phyloP scores from a whole-genome alignment of 1,140 invertebrate genomes.

The Gryon sp. region DNA sequence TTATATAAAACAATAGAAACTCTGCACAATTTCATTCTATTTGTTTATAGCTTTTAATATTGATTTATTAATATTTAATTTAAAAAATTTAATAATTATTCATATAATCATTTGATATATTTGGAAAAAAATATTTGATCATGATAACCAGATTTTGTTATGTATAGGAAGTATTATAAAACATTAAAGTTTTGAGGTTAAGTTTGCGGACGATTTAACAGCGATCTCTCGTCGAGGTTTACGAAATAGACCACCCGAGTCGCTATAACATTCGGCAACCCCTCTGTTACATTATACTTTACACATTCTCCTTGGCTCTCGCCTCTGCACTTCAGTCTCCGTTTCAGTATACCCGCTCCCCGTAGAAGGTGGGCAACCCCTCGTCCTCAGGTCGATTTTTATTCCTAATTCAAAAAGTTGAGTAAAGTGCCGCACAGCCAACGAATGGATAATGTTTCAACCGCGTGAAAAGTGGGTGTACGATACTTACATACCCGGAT shows the following conservation, averaged over 20 bases:
- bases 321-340: constrained; percentile 43
- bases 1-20: no score
- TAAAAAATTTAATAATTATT: no score
- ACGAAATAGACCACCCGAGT: constrained; percentile 73
- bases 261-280: constrained; percentile 68
- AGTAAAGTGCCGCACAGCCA: constrained; percentile 46
- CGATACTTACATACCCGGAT: background rate
- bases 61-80: no score
- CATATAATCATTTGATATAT: no score
- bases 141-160: no score
- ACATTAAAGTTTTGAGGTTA: constrained; percentile 55
- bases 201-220: constrained; percentile 62
- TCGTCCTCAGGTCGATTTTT: constrained; percentile 61
- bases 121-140: no score
- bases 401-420: constrained; percentile 71
- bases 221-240: constrained; percentile 63
- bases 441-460: constrained; percentile 65
- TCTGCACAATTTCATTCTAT: no score
- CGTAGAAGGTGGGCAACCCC: constrained; percentile 37
- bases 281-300: constrained; percentile 75
- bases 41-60: no score
- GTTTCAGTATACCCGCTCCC: constrained; percentile 38
- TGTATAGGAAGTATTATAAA: no score
- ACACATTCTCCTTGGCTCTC: constrained; percentile 67
- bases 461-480: constrained; percentile 10